Evolutionary conservation across 2,113 vertebrate species (phyloP), one percentile per base, ranked within the genome.

Genomic region (Bufo bufo): DNA sequence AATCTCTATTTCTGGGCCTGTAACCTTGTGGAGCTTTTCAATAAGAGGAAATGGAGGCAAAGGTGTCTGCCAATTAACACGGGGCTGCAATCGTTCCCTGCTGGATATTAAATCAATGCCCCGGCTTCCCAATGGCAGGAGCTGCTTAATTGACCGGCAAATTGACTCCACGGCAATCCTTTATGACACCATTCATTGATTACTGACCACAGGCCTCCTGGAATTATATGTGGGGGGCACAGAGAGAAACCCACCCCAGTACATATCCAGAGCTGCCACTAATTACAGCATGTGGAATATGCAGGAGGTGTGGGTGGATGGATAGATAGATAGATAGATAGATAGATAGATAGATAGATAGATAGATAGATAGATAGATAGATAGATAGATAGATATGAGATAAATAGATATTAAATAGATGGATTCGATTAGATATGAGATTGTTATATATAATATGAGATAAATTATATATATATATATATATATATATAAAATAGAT

Each of bases 111-210:
- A 52, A 82, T 56, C 58, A 52, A 13, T 20, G 63, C 63, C 54
- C 66, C 63, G 77, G 6, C n/a, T 79, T 80, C 47, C 45, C 2
- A 86, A 59, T 11, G 17, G 66, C 74, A 85, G 71, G 16, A 10
- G 65, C 65, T 71, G 89, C 49, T 85, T 90, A 49, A 54, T 85
- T 72, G 52, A 0, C 11, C 58, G 50, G 72, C 43, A 82, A 90
- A 84, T 84, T 54, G 84, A 61, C 63, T 86, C 69, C 71, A 11
- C 59, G 58, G 45, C 77, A 47, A 75, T 43, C 43, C 52, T 87
- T 74, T 82, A 72, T 72, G 56, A 56, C 52, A 59, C 50, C 4
- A 16, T 58, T 58, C 78, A 87, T 87, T 87, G 52, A 81, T 72
- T 58, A 81, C 85, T 72, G 47, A 81, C 61, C 75, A 69, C 77